Percentiles rank a stretch among this genome's conserved stretches.
These are phyloP conservation scores for Stomatorhinus ivindoensis DNA, from an alignment of 2,113 vertebrate species.

Conservation along the genomic window DNA sequence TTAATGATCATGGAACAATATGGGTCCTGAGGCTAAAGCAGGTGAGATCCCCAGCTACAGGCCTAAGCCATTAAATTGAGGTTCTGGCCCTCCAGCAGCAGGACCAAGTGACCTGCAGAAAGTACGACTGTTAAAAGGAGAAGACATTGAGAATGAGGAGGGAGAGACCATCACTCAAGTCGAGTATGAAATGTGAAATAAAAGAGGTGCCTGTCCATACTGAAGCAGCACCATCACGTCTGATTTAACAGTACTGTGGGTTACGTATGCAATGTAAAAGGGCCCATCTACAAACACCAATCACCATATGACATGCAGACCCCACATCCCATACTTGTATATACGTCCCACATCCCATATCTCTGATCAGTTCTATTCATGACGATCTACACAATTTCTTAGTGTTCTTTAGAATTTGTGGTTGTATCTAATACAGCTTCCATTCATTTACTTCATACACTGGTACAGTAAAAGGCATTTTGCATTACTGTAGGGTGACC, in stretches of 20 bases:
- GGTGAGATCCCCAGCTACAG: background rate
- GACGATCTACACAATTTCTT: background rate
- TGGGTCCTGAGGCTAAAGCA: background rate
- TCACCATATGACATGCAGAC: background rate
- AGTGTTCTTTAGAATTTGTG: background rate
- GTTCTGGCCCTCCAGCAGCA: too few species aligned
- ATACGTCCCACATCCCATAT: background rate
- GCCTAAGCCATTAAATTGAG: background rate
- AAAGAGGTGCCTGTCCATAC: background rate
- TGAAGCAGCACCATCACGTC: background rate
- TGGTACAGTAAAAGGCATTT: background rate
- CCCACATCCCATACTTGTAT: background rate
- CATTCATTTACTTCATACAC: background rate
- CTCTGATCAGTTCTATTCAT: background rate
- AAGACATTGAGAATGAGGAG: background rate
- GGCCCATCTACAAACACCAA: background rate
- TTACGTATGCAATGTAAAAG: background rate
- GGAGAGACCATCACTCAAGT: background rate
- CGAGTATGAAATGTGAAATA: background rate
- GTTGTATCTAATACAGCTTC: background rate
- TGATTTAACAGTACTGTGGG: background rate
- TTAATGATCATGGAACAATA: background rate
- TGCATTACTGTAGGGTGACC: background rate
- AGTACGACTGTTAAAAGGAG: background rate
- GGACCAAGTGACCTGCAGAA: conserved; percentile 47